Evolutionary conservation across 2,888 invertebrate species (phyloP).

Genomic region (Heliconius ethilla): DNA sequence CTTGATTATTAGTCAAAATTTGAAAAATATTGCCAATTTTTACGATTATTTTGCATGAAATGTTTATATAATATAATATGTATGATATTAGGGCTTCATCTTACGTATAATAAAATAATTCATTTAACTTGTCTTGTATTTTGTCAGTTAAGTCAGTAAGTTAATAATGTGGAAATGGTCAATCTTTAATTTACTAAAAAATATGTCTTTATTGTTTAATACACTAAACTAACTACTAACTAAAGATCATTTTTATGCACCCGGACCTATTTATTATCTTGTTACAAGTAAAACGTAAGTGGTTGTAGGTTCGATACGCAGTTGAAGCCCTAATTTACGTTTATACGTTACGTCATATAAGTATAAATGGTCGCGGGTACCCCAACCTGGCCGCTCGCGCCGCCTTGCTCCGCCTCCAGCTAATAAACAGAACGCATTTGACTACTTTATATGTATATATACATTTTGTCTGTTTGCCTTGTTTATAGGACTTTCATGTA

Average conservation of each 20-base stretch:
- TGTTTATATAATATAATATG: slow-evolving; percentile 8
- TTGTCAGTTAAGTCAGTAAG: not conserved
- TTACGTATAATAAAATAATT: not conserved
- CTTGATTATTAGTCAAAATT: slow-evolving; percentile 12
- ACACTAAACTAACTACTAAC: not conserved
- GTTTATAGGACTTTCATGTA: not conserved
- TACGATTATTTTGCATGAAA: not conserved
- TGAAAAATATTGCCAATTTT: not conserved
- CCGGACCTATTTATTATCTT: not conserved
- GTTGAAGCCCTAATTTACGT: slow-evolving; percentile 39
- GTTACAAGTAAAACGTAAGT: not conserved
- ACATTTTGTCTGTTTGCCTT: not conserved
- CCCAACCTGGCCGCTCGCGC: slow-evolving; percentile 51
- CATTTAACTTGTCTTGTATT: not conserved
- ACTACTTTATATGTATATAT: not conserved
- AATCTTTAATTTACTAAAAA: not conserved
- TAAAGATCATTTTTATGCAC: not conserved
- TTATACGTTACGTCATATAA: slow-evolving; percentile 36
- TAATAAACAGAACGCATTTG: slow-evolving; percentile 45
- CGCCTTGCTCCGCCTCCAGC: slow-evolving; percentile 50
- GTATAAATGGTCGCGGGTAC: slow-evolving; percentile 27
- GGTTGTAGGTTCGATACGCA: slow-evolving; percentile 17
- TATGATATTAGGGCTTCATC: slow-evolving; percentile 34
- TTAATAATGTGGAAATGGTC: not conserved
- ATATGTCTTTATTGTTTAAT: not conserved